Percentiles rank a stretch among this genome's conserved stretches.
phyloP scores from a whole-genome alignment of 2,888 invertebrate species.

The Calephelis perditalis region DNA sequence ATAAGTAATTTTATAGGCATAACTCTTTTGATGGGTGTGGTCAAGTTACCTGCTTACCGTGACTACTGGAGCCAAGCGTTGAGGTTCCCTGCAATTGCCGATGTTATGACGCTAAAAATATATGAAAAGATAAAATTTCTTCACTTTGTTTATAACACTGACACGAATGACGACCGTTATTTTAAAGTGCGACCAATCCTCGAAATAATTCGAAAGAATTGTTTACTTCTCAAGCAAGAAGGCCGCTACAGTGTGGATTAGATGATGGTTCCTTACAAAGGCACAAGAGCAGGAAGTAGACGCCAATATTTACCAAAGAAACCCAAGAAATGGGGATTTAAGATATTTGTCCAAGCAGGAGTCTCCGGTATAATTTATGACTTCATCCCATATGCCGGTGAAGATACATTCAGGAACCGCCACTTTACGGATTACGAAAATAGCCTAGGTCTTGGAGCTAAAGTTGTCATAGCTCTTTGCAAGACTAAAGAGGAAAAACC shows the following conservation, averaged over 20 bases:
- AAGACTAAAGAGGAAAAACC: slow-evolving; percentile 26
- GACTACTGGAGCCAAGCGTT: slow-evolving; percentile 17
- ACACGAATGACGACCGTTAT: slow-evolving; percentile 27
- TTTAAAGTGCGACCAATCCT: slow-evolving; percentile 16
- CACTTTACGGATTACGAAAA: slow-evolving; percentile 22
- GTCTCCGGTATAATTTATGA: slow-evolving; percentile 26
- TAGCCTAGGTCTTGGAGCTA: slow-evolving; percentile 29
- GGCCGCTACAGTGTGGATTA: slow-evolving; percentile 26
- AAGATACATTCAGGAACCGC: slow-evolving; percentile 24
- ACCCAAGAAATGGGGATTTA: slow-evolving; percentile 27
- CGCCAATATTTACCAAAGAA: slow-evolving; percentile 32
- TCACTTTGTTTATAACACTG: slow-evolving; percentile 8
- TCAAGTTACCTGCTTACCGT: slow-evolving; percentile 18
- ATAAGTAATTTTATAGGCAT: slow-evolving; percentile 22
- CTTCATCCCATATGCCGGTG: slow-evolving; percentile 33
- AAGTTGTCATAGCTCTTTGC: slow-evolving; percentile 31
- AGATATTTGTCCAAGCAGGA: slow-evolving; percentile 2
- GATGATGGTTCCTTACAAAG: slow-evolving; percentile 36
- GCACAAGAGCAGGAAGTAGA: slow-evolving; percentile 24
- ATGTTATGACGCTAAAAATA: slow-evolving; percentile 14
- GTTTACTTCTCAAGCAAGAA: slow-evolving; percentile 25
- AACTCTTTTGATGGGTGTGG: slow-evolving; percentile 17
- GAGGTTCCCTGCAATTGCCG: slow-evolving; percentile 2
- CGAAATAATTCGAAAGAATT: slow-evolving; percentile 24
- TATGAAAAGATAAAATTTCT: slow-evolving; percentile 3